Base-by-base conservation (phyloP, 92 coral and sea anemone genomes). In the Anthopleura xanthogrammica region DNA sequence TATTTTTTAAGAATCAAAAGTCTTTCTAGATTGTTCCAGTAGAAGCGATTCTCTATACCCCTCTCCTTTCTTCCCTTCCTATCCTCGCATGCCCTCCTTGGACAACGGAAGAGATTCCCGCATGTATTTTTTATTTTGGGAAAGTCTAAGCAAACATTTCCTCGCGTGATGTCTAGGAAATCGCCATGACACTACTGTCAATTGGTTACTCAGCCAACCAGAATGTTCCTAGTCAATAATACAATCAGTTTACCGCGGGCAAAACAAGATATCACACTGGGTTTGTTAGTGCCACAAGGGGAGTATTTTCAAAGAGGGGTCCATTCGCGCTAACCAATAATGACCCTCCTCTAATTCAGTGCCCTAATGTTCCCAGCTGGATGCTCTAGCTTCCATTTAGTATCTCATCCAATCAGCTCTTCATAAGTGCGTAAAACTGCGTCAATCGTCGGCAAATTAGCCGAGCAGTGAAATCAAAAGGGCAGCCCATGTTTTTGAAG, bases 371-470 rank as follows among this genome's bases (percentile, higher is more conserved):
- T 24, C 84, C 13, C 84, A 77, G 60, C 62, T 81, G 40, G 84
- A 60, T 46, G 12, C 24, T 24, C 64, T 41, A 1, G 20, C 42
- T 41, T 57, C 11, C 19, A 42, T 41, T 17, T 3, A 43, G 43
- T 68, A 50, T 46, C 41, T 52, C 22, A 62, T 2, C 77, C 77
- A 81, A 81, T 81, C 48, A 81, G 36, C 73, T 48, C 60, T 70
- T 17, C 13, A 20, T 68, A 14, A 16, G 29, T 16, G 72, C 39
- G 76, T 16, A 68, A 52, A 68, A 39, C 74, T 68, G 71, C 84
- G 84, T 81, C 84, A 81, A 46, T 40, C 41, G 62, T 81, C 42
- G 70, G 54, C 29, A 81, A 81, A 81, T 81, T 81, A 71, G 84
- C 77, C 36, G 36, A 81, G 84, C 57, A 48, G 42, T 1, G 74